A percentile compares a stretch with the other conserved stretches of the same genome.
These are phyloP conservation scores for Hemicentrotus pulcherrimus DNA, from an alignment of 35 echinoderm and acorn worm species.

Conservation along the genomic window DNA sequence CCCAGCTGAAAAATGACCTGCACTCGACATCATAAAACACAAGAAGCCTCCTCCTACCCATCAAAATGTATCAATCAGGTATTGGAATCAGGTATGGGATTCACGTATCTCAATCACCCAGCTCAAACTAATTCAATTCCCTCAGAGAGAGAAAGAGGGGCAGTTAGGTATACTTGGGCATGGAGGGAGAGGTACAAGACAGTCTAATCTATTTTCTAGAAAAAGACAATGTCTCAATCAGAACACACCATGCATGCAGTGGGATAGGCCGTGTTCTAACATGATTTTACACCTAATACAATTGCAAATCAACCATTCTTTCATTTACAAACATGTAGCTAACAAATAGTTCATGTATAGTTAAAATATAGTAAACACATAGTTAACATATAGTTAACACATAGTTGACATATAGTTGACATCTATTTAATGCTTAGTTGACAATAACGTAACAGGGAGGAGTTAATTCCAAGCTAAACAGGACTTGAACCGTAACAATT, in stretches of 20 bases:
- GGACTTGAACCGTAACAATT: too few species aligned
- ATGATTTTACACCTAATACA: too few species aligned
- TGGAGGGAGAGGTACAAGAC: background rate
- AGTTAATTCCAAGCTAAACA: too few species aligned
- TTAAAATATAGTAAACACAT: too few species aligned
- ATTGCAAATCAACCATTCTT: too few species aligned
- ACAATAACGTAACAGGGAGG: too few species aligned
- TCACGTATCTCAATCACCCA: background rate
- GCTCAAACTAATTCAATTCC: background rate
- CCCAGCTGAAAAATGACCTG: background rate
- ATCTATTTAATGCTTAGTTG: too few species aligned
- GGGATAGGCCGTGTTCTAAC: background rate
- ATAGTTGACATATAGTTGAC: too few species aligned
- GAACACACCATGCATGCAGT: background rate
- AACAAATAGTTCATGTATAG: too few species aligned
- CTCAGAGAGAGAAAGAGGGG: background rate
- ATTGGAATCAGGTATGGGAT: background rate
- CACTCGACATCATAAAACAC: background rate
- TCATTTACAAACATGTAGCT: too few species aligned
- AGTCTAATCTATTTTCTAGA: background rate
- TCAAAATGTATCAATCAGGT: background rate
- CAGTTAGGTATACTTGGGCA: background rate
- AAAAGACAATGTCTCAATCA: background rate
- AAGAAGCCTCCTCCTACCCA: background rate
- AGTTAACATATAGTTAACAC: too few species aligned